Base-by-base conservation (phyloP, 1,140 invertebrate species). In the Sitophilus oryzae region DNA sequence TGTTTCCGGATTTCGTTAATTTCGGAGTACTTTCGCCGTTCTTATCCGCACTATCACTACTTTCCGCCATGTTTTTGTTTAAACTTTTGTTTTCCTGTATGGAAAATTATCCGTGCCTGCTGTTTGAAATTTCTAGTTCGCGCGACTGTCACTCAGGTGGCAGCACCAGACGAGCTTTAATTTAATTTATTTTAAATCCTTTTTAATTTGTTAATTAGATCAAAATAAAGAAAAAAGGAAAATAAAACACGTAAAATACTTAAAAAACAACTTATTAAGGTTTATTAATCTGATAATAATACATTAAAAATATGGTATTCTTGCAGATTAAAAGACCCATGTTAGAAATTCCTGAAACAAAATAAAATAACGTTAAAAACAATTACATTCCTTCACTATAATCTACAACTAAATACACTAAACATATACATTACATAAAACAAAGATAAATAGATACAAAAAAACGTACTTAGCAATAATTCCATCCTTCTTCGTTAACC, bases 401-500 rank as follows among this genome's bases (percentile, higher is more conserved):
- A 30, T 30, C 5, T 11, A 30, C 11, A 6, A 30, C 5, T 6
- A 30, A 30, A 30, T 6, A 30, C 5, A 30, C 25, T 6, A 30
- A 30, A 11, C 11, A 30, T 30, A 30, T 30, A 11, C 25, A 30
- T 6, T 30, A 30, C 25, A 30, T 11, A 30, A 30, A 6, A 30
- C 25, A 30, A 30, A 6, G 11, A 30, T 30, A 30, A 30, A 5
- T 30, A 5, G 25, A 30, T 11, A 30, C n/a, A n/a, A n/a, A n/a
- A n/a, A n/a, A n/a, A n/a, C 68, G 76, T 65, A 83, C 82, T 94
- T 95, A 42, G 91, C 82, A 60, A 98, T 74, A 67, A 98, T 82
- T 58, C 87, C 89, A 76, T 98, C 93, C 65, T 89, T 90, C 77
- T 97, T 96, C 34, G 91, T 89, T 67, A 99, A 79, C 69, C 95